Base-by-base conservation (phyloP, 2,888 invertebrate genomes). In the Junonia oenone region DNA sequence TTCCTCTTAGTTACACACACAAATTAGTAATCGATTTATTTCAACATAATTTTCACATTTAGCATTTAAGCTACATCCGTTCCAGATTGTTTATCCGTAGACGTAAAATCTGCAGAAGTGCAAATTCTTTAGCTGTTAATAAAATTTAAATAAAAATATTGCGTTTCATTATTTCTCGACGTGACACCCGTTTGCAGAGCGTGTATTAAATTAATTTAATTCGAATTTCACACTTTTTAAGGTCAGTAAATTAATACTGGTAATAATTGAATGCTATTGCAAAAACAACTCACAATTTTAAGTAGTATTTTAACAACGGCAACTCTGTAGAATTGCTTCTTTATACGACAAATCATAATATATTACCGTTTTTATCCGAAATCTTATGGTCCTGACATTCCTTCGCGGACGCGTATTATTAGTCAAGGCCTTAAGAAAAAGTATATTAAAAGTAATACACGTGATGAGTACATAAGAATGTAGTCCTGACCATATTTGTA, bases 211-310 rank as follows among this genome's bases (percentile, higher is more conserved):
- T 54, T 54, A 46, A 53, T 53, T 58, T 57, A 45, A 55, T 55
- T 22, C 55, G 55, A 55, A 58, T 58, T 58, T 55, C 58, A 55
- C 58, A 58, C 58, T 51, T 55, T 53, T 58, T 51, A 58, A 58
- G 58, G 55, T 37, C 51, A 48, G 48, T 51, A 45, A 55, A 55
- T 58, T 51, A 51, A 58, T 19, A 45, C 45, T 48, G 29, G 31
- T 48, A 31, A 29, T 55, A 51, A 58, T 51, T 58, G 47, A 37
- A 46, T 9, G 27, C 31, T 45, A 19, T 53, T 48, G 29, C 11
- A 51, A 48, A 55, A 45, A 45, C 9, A 29, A 15, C 17, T 33
- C 31, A 9, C 14, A 43, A n/a, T 5, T 17, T 5, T 35, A 50
- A 50, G 17, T 22, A 22, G 45, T 31, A 35, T 14, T 22, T 37